Base-by-base conservation (phyloP, 2,113 vertebrate species). In the Myrmecophaga tridactyla region DNA sequence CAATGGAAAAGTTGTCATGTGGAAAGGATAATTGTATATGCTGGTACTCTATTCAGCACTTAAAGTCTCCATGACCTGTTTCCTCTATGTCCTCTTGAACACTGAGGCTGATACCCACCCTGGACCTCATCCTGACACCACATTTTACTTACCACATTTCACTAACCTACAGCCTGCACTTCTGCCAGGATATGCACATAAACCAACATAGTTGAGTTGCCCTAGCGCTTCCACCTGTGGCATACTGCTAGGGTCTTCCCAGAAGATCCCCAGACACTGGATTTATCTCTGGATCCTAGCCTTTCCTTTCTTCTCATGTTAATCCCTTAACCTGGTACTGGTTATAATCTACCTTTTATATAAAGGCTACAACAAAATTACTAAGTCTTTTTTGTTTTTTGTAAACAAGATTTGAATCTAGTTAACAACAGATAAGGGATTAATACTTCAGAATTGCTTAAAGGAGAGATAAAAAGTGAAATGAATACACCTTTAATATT, bases 201-300 rank as follows among this genome's bases (percentile, higher is more conserved):
- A 4, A 25, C 0, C 0, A n/a, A 41, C 56, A 60, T 39, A 6
- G n/a, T 0, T 4, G 13, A 56, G 56, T 39, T 51, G 27, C 58
- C 56, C 27, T 1, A 7, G 34, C 0, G 17, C 31, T 48, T 75
- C 41, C 51, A 62, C 6, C 41, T 23, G 11, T 12, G 48, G 39
- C 76, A 36, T 20, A 23, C 12, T 36, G 36, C 29, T 6, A 36
- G n/a, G 1, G 58, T 34, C 29, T 53, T 81, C n/a, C 48, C 36
- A 9, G 9, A 60, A 36, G 82, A 20, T 29, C 51, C 75, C 58
- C 0, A 11, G 72, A 36, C n/a, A n/a, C n/a, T n/a, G n/a, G n/a
- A n/a, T n/a, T n/a, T n/a, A 20, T 29, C 51, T 81, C 58, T 1
- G 15, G 72, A 36, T 65, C 65, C 48, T 0, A 56, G 39, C 39